Evolutionary conservation across 2,888 invertebrate genomes (phyloP).

Genomic region (Leptopterna dolabrata): DNA sequence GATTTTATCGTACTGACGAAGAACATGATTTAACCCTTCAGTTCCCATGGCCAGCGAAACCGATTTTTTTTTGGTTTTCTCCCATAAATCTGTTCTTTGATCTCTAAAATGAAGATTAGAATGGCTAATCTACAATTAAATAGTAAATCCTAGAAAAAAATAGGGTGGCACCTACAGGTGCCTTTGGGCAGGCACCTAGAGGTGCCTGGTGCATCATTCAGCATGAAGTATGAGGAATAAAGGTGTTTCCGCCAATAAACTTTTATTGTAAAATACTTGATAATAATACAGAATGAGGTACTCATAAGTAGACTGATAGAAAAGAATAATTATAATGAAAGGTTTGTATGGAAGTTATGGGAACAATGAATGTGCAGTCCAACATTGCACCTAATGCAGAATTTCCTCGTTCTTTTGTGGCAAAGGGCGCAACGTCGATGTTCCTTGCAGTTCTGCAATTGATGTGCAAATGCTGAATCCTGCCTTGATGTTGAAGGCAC

Average conservation of each 20-base stretch:
- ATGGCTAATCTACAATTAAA: too few relatives aligned
- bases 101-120: too few relatives aligned
- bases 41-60: too few relatives aligned
- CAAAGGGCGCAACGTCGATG: background rate
- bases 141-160: background rate
- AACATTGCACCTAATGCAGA: background rate
- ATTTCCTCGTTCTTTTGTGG: slow-evolving; percentile 14
- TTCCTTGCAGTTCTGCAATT: background rate
- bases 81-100: too few relatives aligned
- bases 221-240: background rate
- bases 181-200: background rate
- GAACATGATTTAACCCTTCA: too few relatives aligned
- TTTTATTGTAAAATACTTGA: too few relatives aligned
- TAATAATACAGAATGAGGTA: too few relatives aligned
- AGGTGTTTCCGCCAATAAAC: background rate
- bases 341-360: background rate
- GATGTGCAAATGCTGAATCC: background rate
- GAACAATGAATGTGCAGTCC: background rate
- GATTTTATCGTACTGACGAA: too few relatives aligned
- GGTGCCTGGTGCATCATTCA: background rate
- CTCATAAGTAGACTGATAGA: too few relatives aligned
- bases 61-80: too few relatives aligned
- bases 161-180: background rate
- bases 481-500: too few relatives aligned
- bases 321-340: too few relatives aligned